Evolutionary conservation across 2,113 vertebrate species (phyloP), one percentile per base, ranked within the genome.

Genomic region (Boulengeromyrus knoepffleri): DNA sequence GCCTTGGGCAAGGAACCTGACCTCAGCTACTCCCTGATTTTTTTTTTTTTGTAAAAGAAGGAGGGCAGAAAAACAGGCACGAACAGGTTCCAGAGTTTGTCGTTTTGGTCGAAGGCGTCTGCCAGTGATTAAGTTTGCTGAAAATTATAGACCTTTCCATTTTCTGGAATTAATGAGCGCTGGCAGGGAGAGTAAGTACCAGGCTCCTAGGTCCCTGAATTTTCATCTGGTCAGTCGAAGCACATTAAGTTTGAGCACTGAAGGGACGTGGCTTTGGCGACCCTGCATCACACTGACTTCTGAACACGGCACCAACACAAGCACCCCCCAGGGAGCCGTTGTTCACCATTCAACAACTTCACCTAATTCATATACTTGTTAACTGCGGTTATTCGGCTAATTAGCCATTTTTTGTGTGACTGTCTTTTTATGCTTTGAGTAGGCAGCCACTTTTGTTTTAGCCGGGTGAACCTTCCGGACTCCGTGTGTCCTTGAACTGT

Each of bases 221-320:
- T 53, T 50, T 80, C 74, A 90, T 89, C 86, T 89, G 62, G 89
- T 88, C 77, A 77, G 85, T 91, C 83, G 89, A 27, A 88, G 66
- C 19, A 87, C 39, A 89, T 91, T 91, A 89, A 83, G 84, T 89
- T 36, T 87, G 88, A 89, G 87, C 52, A 87, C 19, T 80, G 45
- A 24, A 66, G 47, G 50, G 45, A 88, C 39, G 1, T 27, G 12
- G 46, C n/a, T 52, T 52, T 27, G 6, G 47, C 0, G 15, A 31
- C 47, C 8, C 47, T 6, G 27, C 50, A 27, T 70, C 49, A 39
- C 1, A 6, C 6, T 56, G 19, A 2, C 45, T 36, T 88, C 50
- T 58, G 36, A 19, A 17, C 4, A 17, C 31, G 46, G 88, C 27
- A 39, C 27, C 13, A 6, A 80, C 66, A 36, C 66, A 31, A 27